Evolutionary conservation across 2,888 invertebrate species (phyloP), one percentile per base, ranked within the genome.

Genomic region (Phytoseiulus persimilis): DNA sequence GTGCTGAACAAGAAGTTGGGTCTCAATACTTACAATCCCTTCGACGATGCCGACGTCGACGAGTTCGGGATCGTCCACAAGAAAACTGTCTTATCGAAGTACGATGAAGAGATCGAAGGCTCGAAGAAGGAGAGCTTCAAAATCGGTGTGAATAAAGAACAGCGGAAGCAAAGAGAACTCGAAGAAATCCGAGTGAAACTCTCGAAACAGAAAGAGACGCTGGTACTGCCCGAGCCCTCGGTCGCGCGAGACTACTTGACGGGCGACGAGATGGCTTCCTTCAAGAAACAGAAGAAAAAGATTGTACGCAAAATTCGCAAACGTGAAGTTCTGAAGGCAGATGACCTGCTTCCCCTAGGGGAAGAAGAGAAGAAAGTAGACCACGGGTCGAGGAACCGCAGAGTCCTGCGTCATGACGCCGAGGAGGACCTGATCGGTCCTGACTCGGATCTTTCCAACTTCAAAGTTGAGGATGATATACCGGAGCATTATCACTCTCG

Each of bases 101-200:
- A 99, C 92, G 98, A 99, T 93, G 98, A 98, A 92, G 98, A 98
- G 93, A 95, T 98, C 90, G 95, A 95, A 90, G 96, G 95, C 0
- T 94, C 94, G 90, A 95, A 95, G 91, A 94, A 94, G 91, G 92
- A 93, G 83, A 94, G 94, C 90, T 98, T 98, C 93, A 93, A 94
- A 90, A 95, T 98, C 90, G 98, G 97, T 39, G 83, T 90, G 23
- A 91, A 92, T 33, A 92, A 92, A 90, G 87, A 87, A n/a, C 39
- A 87, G 45, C 87, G 87, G 6, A 33, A 45, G 28, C 93, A 93
- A 90, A 92, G 91, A 90, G 92, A 92, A 89, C 92, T 93, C 91
- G 91, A 92, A 87, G 91, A 91, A 90, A 92, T 93, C 31, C 91
- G 92, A 39, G 91, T 92, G 90, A 92, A 93, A 90, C 91, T 93